Base-by-base conservation (phyloP, 2,888 invertebrate species). In the Hermaeophaga mercurialis region DNA sequence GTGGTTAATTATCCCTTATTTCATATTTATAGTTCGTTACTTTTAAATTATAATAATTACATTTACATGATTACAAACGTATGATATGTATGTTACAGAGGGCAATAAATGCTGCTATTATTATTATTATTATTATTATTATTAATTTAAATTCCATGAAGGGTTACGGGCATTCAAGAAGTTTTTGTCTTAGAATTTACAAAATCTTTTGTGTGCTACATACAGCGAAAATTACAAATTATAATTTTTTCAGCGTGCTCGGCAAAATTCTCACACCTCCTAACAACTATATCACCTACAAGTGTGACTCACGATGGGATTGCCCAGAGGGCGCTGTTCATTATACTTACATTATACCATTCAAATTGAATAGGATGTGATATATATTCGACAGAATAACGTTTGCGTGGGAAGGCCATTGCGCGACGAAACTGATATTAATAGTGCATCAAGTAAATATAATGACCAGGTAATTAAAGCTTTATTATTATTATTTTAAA, bases 251-350 rank as follows among this genome's bases (percentile, higher is more conserved):
- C 24, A 9, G 24, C 31, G 17, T 41, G 9, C 19, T 26, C n/a
- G n/a, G 28, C 26, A 33, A 48, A 47, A 49, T 73, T 74, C 75
- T 72, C 75, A 74, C 75, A 75, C 75, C 74, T 74, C 71, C 71
- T 68, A 71, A 75, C 73, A 75, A 73, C 74, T 74, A 70, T 73
- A 74, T 74, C 74, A 74, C 75, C 75, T 73, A 75, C 75, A 73
- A 73, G 72, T 73, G 73, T 75, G 75, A 75, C 67, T 75, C 75
- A 75, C 68, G 59, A 65, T 74, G 73, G 74, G 75, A 71, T 73
- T 67, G 74, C 71, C 74, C 64, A 70, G 70, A 71, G 75, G 74
- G 74, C 73, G 74, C 73, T 70, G 71, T 72, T 74, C 72, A 73
- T 74, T 74, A 73, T 74, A 70, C 73, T 71, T 70, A 70, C 73